These are phyloP conservation scores for Phymatocera aterrima DNA, from an alignment of 2,888 invertebrate species.

Conservation along the genomic window DNA sequence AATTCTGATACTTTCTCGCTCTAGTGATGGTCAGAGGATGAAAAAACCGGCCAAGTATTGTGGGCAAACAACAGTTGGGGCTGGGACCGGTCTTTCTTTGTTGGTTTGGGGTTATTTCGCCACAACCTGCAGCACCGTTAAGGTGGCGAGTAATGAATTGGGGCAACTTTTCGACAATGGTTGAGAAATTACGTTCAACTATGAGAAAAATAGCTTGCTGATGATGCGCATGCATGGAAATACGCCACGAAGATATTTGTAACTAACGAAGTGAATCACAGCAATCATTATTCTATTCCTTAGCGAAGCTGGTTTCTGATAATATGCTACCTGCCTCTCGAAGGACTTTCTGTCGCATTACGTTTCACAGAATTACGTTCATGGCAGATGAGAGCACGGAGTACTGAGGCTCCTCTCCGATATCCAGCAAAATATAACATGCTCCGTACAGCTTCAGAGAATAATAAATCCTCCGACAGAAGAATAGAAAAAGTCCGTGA, in stretches of 20 bases:
- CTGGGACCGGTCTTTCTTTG: neutral
- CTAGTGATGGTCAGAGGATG: neutral
- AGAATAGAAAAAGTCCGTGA: constrained; percentile 34
- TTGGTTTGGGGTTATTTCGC: neutral
- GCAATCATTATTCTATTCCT: constrained; percentile 6
- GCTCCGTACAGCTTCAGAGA: constrained; percentile 42
- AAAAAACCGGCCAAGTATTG: constrained; percentile 19
- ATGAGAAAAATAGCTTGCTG: neutral
- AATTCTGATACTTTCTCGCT: neutral
- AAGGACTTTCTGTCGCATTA: constrained; percentile 41
- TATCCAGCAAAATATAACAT: constrained; percentile 27
- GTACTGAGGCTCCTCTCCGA: constrained; percentile 28
- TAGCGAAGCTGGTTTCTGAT: constrained; percentile 9
- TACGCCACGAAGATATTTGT: neutral
- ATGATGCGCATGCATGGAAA: neutral
- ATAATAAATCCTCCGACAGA: constrained; percentile 39
- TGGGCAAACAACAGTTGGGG: neutral
- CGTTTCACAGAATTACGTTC: constrained; percentile 29
- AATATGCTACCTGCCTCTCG: constrained; percentile 17
- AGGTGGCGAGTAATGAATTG: constrained; percentile 20
- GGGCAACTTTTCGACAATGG: constrained; percentile 36
- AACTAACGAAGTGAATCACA: neutral
- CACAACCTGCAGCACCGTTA: neutral
- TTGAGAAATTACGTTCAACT: constrained; percentile 2
- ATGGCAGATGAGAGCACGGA: constrained; percentile 13